These are phyloP conservation scores for Tragelaphus oryx DNA, from an alignment of 2,797 vertebrate species.

Conservation along the genomic window DNA sequence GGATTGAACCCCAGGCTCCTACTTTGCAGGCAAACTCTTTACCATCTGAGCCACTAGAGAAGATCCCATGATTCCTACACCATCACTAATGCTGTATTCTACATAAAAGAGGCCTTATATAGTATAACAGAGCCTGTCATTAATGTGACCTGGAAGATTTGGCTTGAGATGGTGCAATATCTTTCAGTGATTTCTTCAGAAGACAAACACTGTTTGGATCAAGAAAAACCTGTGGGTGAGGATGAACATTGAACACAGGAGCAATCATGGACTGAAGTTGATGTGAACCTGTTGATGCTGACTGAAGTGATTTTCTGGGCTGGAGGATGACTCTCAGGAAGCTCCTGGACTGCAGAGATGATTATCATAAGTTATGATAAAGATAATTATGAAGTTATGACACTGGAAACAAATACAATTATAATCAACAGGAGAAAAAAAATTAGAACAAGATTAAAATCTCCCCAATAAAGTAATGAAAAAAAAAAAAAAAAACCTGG, in stretches of 20 bases:
- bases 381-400: not conserved
- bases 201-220: not conserved
- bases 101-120: slow-evolving; percentile 26
- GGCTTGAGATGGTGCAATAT: not conserved
- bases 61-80: not conserved
- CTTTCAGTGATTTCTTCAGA: not conserved
- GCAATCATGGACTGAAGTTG: not conserved
- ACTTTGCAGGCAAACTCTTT: not conserved
- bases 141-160: not conserved
- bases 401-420: not conserved
- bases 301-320: not conserved
- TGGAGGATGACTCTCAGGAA: not conserved
- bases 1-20: not conserved
- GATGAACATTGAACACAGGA: not conserved
- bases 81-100: not conserved
- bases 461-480: not conserved
- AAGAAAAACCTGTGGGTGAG: not conserved
- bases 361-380: slow-evolving; percentile 13
- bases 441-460: not conserved
- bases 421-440: not conserved
- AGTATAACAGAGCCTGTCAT: not conserved
- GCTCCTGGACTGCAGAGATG: not conserved
- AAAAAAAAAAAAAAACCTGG: too few relatives aligned
- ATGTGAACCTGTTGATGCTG: not conserved
- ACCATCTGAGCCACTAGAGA: not conserved